These are phyloP conservation scores for Xylota segnis DNA, from an alignment of 2,888 invertebrate genomes.

Conservation along the genomic window DNA sequence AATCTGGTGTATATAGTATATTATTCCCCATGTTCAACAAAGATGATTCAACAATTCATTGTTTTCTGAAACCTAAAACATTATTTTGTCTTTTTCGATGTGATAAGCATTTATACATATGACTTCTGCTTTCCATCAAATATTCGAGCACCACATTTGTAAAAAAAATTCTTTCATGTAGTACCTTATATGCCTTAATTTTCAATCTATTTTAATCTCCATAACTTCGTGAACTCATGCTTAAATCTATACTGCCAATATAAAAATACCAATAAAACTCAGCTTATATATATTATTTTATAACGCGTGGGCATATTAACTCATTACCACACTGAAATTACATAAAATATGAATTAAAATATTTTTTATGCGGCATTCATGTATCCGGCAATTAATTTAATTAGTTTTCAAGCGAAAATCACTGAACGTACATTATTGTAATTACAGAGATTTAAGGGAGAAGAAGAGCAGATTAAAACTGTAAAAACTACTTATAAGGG, in stretches of 20 bases:
- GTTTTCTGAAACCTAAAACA: too few species aligned
- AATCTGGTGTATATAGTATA: too few species aligned
- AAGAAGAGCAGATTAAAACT: slow-evolving; percentile 14
- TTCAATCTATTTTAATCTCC: neutral
- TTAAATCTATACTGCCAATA: neutral
- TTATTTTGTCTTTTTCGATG: too few species aligned
- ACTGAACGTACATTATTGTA: neutral
- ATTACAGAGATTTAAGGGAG: slow-evolving; percentile 53
- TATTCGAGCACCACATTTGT: too few species aligned
- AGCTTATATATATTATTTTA: neutral
- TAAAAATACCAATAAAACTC: neutral
- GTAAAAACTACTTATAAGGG: slow-evolving; percentile 23
- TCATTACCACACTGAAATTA: neutral
- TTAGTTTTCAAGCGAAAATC: neutral
- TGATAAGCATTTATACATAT: too few species aligned
- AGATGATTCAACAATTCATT: too few species aligned
- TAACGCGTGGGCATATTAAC: neutral
- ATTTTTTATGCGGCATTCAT: neutral
- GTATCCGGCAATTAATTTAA: neutral
- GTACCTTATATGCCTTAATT: neutral
- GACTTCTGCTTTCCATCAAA: too few species aligned
- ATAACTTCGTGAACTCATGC: neutral
- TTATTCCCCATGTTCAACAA: too few species aligned
- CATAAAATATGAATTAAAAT: neutral
- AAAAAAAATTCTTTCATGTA: too few species aligned